phyloP scores from a whole-genome alignment of 2,113 vertebrate genomes.

The Ailuropoda melanoleuca region DNA sequence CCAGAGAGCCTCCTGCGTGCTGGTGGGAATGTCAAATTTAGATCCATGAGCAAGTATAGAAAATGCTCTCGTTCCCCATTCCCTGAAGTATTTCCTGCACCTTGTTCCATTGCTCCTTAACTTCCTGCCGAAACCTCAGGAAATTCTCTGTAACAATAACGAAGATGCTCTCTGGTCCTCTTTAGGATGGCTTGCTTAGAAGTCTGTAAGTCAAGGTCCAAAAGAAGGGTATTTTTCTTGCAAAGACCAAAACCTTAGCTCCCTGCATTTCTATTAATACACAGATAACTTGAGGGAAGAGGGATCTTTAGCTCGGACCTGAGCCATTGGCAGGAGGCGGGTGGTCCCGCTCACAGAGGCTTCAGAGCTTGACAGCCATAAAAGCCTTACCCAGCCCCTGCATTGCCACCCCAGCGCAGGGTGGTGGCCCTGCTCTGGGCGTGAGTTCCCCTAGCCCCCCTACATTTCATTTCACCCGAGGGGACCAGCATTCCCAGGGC shows the following conservation, averaged over 20 bases:
- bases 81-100: conserved; percentile 60
- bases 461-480: fast-evolving
- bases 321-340: not conserved
- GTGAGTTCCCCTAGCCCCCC: not conserved
- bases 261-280: not conserved
- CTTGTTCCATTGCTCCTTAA: conserved; percentile 11
- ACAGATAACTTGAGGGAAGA: not conserved
- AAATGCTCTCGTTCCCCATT: conserved; percentile 37
- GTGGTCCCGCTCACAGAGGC: not conserved
- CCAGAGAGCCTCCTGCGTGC: not conserved
- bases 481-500: too few species aligned
- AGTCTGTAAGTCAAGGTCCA: not conserved
- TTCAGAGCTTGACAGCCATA: not conserved
- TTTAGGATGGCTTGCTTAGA: not conserved
- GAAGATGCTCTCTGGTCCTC: not conserved
- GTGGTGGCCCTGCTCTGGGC: too few species aligned
- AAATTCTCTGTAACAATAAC: not conserved
- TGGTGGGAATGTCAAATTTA: not conserved
- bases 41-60: not conserved
- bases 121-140: conserved; percentile 60
- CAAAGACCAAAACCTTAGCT: not conserved
- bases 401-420: not conserved
- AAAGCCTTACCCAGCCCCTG: not conserved
- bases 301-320: not conserved
- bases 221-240: not conserved